Conservation (phyloP, 2,113 vertebrate species). For the Coturnix japonica region DNA sequence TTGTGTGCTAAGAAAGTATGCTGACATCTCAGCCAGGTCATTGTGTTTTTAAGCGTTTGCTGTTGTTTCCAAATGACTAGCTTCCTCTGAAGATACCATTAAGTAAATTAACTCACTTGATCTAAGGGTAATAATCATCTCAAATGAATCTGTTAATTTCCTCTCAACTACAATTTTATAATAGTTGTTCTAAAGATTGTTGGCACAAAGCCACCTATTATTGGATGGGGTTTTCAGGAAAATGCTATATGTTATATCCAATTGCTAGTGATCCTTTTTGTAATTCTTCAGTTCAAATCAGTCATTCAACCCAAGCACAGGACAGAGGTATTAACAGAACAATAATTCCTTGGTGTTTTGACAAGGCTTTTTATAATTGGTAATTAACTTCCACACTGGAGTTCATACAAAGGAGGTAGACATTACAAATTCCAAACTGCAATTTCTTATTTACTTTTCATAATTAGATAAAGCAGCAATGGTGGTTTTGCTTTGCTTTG, state of each 20-base stretch:
- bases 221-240: background rate
- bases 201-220: slow-evolving; percentile 8
- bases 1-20: background rate
- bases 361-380: background rate
- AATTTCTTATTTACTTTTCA: background rate
- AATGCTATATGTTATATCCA: background rate
- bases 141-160: slow-evolving; percentile 31
- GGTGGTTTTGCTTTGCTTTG: background rate
- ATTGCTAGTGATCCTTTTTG: background rate
- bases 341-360: slow-evolving; percentile 43
- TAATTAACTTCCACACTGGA: slow-evolving; percentile 47
- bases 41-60: background rate
- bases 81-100: slow-evolving; percentile 4
- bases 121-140: slow-evolving; percentile 27
- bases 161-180: slow-evolving; percentile 21
- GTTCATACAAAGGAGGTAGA: background rate
- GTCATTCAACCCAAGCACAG: background rate
- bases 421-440: background rate
- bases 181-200: slow-evolving; percentile 5
- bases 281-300: background rate
- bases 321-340: background rate
- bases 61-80: background rate
- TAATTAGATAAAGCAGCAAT: background rate
- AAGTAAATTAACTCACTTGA: slow-evolving; percentile 46
- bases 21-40: background rate